Base-by-base conservation (phyloP, 1,140 invertebrate species). In the Drosophila grimshawi region DNA sequence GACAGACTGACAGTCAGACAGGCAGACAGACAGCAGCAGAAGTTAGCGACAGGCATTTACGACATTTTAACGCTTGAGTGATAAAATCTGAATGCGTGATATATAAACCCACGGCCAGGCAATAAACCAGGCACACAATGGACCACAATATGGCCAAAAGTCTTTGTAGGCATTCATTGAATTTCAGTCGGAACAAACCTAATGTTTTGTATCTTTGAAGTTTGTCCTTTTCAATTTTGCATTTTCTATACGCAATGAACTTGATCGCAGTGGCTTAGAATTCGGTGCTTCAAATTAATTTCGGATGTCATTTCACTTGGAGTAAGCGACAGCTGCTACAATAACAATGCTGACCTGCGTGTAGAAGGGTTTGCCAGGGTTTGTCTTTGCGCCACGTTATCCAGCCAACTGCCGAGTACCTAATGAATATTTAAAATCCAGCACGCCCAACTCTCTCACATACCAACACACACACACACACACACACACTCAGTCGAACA, bases 231-330 rank as follows among this genome's bases (percentile, higher is more conserved):
- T 59, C 55, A 61, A 63, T 66, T 77, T 88, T 76, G 74, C 56
- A 72, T 76, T 79, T 68, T 57, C 68, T 35, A 78, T 68, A 56
- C 39, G 53, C 61, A 78, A 77, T 83, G 66, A 62, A 76, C 74
- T 65, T 41, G 41, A 57, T 29, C 53, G 64, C 27, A 72, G 68
- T 60, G 68, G 63, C 78, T 79, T 71, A 76, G 76, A 86, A 81
- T 89, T 86, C 66, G 51, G 64, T 78, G 86, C 90, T 89, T 89
- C 80, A 89, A 89, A 89, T 90, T 90, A 89, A 90, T 85, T 90
- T 90, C 81, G 62, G 86, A 90, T 79, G 80, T 85, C 81, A 75
- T 81, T 90, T 85, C 86, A 90, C 78, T 80, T 52, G 67, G 52
- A 39, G 64, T 52, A 29, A 55, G 35, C 55, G 30, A 63, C 19